A percentile compares a stretch with the other conserved stretches of the same genome.
These are phyloP conservation scores for Laticauda colubrina DNA, from an alignment of 2,113 vertebrate genomes.

Conservation along the genomic window DNA sequence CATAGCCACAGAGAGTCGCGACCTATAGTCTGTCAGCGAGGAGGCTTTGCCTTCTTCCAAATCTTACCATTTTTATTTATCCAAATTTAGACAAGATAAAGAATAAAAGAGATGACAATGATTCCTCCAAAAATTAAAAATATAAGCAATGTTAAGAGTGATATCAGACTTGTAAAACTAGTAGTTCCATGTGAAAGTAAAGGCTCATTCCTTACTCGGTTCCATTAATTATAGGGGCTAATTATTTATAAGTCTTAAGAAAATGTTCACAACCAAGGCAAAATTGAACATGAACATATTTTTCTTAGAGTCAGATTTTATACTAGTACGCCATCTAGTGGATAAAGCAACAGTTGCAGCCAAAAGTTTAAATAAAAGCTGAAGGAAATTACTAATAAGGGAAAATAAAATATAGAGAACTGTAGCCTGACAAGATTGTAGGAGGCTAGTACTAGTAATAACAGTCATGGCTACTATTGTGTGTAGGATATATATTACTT, in stretches of 20 bases:
- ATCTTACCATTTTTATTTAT: background rate
- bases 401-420: background rate
- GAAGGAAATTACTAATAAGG: background rate
- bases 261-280: background rate
- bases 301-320: background rate
- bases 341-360: background rate
- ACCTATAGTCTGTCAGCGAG: no score
- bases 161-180: background rate
- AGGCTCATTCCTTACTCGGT: background rate
- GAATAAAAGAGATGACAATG: background rate
- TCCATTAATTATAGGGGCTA: background rate
- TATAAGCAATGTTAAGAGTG: background rate
- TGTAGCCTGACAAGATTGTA: background rate
- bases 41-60: no score
- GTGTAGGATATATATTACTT: background rate
- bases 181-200: background rate
- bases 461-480: background rate
- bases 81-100: background rate
- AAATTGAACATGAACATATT: background rate
- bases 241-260: background rate
- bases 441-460: background rate
- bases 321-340: slow-evolving; percentile 18
- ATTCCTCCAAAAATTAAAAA: background rate
- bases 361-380: background rate
- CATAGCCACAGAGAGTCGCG: no score